Conservation (phyloP, 1,140 invertebrate species). For the Streblospio benedicti region DNA sequence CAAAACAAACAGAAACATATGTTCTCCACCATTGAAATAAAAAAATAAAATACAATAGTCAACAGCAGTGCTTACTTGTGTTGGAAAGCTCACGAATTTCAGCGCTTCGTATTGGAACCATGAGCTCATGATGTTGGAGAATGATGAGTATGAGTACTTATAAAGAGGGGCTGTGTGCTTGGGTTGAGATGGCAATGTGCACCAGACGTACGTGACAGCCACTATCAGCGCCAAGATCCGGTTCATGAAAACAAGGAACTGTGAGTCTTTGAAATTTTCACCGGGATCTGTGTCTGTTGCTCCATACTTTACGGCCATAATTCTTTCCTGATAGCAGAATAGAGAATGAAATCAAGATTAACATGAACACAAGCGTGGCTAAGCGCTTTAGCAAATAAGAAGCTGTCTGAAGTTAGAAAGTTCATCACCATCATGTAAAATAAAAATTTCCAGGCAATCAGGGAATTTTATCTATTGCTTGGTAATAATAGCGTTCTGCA, state of each 20-base stretch:
- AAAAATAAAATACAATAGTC: too few species aligned
- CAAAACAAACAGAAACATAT: too few species aligned
- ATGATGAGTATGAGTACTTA: slow-evolving; percentile 91
- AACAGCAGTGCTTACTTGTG: too few species aligned
- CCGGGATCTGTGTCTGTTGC: slow-evolving; percentile 24
- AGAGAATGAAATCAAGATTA: not conserved
- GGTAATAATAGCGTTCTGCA: too few species aligned
- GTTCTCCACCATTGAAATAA: too few species aligned
- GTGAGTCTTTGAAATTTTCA: slow-evolving; percentile 75
- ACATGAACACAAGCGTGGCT: too few species aligned
- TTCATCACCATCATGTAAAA: too few species aligned
- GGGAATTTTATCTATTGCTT: too few species aligned
- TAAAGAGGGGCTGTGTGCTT: slow-evolving; percentile 76
- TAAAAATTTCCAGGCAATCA: too few species aligned
- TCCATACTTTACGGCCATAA: slow-evolving; percentile 21
- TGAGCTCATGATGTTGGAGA: slow-evolving; percentile 96
- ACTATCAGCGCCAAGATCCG: slow-evolving; percentile 74
- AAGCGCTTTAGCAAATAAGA: too few species aligned
- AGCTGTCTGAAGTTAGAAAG: too few species aligned
- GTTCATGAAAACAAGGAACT: slow-evolving; percentile 92
- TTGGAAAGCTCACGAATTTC: slow-evolving; percentile 96
- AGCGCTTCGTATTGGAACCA: slow-evolving; percentile 99
- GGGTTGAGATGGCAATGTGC: slow-evolving; percentile 56
- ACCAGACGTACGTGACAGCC: slow-evolving; percentile 56
- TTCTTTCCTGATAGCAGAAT: slow-evolving; percentile 18